Base-by-base conservation (phyloP, 2,888 invertebrate species). In the Herminia tarsipennalis region DNA sequence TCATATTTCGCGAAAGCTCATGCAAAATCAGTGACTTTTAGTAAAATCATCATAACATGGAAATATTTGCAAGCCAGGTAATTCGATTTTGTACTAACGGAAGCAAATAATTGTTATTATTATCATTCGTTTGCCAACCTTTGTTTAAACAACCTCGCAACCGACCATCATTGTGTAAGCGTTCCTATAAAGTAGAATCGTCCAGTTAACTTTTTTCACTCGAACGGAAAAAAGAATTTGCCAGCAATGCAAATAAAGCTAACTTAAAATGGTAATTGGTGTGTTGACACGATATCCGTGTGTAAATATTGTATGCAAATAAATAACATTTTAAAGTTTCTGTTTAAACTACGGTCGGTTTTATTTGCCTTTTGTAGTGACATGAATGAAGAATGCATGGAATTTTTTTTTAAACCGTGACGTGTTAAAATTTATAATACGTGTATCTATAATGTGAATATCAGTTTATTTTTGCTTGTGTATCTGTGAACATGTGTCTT, bases 261-360 rank as follows among this genome's bases (percentile, higher is more conserved):
- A 65, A 72, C 65, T 70, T 68, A 59, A 76, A 76, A 75, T 73
- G 75, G 61, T 73, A 73, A 77, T 78, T 70, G 71, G 66, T 62
- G 49, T 57, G 70, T 68, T 61, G 66, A 71, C 72, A 69, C 68
- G 66, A 69, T 71, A 66, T 53, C 59, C 61, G 43, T 50, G 48
- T 56, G 62, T 65, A 71, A 72, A 75, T 71, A 72, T 70, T 64
- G 70, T 68, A 67, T 69, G 62, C 53, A 70, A 72, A 77, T 66
- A 71, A 67, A 70, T 64, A 72, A 66, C 63, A 68, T 56, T 65
- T 66, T 49, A 29, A 53, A 56, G 41, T 53, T 37, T 30, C 32
- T 29, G 43, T 59, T 40, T 41, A 56, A 38, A 43, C 53, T 56
- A 39, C 20, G 30, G 42, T 32, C 36, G 33, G 34, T 51, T 52